Evolutionary conservation across 2,888 invertebrate species (phyloP).

Genomic region (Metacarcinus magister): DNA sequence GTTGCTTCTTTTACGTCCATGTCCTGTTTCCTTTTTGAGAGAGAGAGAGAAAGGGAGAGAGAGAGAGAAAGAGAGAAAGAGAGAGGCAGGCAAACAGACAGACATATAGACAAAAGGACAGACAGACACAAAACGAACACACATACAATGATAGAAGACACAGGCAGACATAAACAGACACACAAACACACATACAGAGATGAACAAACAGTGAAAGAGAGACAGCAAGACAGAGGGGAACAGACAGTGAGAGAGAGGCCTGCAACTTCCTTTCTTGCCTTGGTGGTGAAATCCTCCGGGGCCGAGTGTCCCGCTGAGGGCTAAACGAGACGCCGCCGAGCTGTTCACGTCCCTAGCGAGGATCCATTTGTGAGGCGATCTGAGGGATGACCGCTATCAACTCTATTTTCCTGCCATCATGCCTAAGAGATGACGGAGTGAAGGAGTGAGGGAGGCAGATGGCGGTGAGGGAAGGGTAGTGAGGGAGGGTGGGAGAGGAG

Average conservation of each 20-base stretch:
- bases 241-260: neutral
- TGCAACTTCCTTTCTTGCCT: neutral
- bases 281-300: neutral
- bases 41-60: neutral
- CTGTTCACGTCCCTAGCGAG: neutral
- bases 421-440: conserved; percentile 9
- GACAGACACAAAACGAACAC: too few relatives aligned
- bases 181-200: neutral
- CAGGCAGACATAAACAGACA: too few relatives aligned
- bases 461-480: neutral
- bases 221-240: neutral
- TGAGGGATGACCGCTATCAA: conserved; percentile 11
- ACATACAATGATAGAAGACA: too few relatives aligned
- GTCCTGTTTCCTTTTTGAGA: too few relatives aligned
- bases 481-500: neutral
- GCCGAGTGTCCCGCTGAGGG: conserved; percentile 34
- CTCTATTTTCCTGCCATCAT: conserved; percentile 35
- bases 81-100: neutral
- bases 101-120: too few relatives aligned
- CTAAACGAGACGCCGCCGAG: neutral
- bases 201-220: neutral
- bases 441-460: neutral
- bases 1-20: too few relatives aligned
- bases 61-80: neutral
- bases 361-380: conserved; percentile 30